Conservation (phyloP, 2,888 invertebrate species). For the Cordylochernes scorpioides region DNA sequence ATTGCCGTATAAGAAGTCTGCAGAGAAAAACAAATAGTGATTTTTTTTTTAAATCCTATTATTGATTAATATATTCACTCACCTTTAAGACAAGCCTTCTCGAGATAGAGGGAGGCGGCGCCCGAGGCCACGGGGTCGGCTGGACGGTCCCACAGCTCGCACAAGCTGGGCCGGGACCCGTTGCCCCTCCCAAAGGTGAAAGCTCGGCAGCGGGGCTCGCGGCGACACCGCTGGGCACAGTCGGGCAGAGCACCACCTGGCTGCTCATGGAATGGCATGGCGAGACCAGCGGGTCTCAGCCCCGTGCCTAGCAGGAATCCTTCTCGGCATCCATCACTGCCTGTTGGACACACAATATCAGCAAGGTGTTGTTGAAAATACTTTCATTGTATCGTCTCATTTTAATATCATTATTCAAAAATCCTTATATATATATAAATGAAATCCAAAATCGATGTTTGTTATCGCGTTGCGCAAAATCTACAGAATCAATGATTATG, state of each 20-base stretch:
- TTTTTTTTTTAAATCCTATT: too few species aligned
- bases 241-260: slow-evolving; percentile 5
- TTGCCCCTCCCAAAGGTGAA: slow-evolving; percentile 5
- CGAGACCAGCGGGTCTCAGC: slow-evolving; percentile 1
- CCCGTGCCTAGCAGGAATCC: slow-evolving; percentile 9
- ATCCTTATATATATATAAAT: too few species aligned
- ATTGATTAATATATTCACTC: neutral
- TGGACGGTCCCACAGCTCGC: too few species aligned
- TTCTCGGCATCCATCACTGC: slow-evolving; percentile 4
- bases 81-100: slow-evolving; percentile 12
- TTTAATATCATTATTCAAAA: too few species aligned
- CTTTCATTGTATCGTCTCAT: too few species aligned
- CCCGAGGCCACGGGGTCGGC: slow-evolving; percentile 3
- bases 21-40: neutral
- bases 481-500: too few species aligned
- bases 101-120: slow-evolving; percentile 6
- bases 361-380: too few species aligned
- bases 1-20: too few species aligned
- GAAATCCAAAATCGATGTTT: too few species aligned
- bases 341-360: too few species aligned
- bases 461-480: too few species aligned
- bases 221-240: slow-evolving; percentile 7
- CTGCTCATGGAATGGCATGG: slow-evolving; percentile 3
- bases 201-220: slow-evolving; percentile 8
- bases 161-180: too few species aligned